A percentile compares a stretch with the other conserved stretches of the same genome.
phyloP scores from a whole-genome alignment of 64 coral and sea anemone genomes.

The Stichodactyla mertensii region DNA sequence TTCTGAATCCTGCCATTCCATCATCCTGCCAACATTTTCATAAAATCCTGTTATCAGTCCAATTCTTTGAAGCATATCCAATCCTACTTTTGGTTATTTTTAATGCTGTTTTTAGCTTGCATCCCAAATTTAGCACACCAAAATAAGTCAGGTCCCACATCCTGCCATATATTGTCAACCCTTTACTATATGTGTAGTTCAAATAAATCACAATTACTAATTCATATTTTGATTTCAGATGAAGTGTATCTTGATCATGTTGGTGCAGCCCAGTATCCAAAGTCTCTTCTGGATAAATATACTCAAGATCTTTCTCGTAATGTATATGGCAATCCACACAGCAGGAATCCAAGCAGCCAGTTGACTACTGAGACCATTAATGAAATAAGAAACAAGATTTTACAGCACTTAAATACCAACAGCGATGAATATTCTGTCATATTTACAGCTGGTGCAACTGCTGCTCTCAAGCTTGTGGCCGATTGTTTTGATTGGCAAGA shows the following conservation, averaged over 20 bases:
- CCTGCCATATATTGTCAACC: no score
- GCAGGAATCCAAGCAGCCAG: conserved; percentile 72
- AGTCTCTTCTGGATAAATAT: conserved; percentile 61
- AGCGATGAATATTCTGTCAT: conserved; percentile 69
- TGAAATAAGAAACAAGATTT: conserved; percentile 68
- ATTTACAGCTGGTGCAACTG: conserved; percentile 84
- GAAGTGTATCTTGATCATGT: conserved; percentile 74
- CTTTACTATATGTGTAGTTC: no score
- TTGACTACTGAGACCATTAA: conserved; percentile 53
- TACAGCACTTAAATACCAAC: conserved; percentile 75
- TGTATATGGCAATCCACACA: conserved; percentile 94
- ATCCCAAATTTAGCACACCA: no score
- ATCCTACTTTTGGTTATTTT: no score
- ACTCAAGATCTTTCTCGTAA: conserved; percentile 54
- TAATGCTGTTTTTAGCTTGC: no score
- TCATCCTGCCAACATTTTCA: no score
- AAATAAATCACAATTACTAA: no score
- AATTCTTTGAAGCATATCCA: no score
- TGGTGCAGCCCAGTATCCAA: conserved; percentile 83
- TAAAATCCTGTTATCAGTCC: no score
- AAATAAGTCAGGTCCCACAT: no score
- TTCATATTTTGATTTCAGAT: conserved; percentile 32
- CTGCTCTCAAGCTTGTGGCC: conserved; percentile 67
- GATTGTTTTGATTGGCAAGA: conserved; percentile 78
- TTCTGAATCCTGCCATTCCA: no score